Evolutionary conservation across 2,888 invertebrate genomes (phyloP), one percentile per base, ranked within the genome.

Genomic region (Lamproptera curius): DNA sequence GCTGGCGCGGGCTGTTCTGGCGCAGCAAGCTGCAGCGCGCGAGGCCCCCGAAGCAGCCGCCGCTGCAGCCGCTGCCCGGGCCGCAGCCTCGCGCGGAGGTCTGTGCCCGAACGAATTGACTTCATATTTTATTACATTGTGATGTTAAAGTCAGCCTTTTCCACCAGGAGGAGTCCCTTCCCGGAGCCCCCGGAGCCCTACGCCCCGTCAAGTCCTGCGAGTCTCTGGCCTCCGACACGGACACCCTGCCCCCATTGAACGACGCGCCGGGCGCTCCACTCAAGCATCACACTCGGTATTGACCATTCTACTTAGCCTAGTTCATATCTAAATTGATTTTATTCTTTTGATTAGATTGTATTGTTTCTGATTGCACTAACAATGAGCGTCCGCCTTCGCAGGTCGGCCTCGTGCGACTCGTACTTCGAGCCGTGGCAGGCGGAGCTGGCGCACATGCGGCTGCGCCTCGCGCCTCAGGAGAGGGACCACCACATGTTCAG

Each of bases 351-450:
- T n/a, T n/a, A n/a, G n/a, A n/a, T n/a, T n/a, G n/a, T n/a, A n/a
- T n/a, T n/a, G n/a, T n/a, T n/a, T n/a, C n/a, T n/a, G n/a, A n/a
- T n/a, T n/a, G n/a, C n/a, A n/a, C n/a, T n/a, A n/a, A n/a, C n/a
- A n/a, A n/a, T n/a, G n/a, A n/a, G n/a, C n/a, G n/a, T n/a, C n/a
- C n/a, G n/a, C n/a, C n/a, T n/a, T n/a, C n/a, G 8, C 56, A 90
- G 93, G 39, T 96, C 96, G 0, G 95, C 96, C 0, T 96, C 96
- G 0, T 97, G 97, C 76, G 97, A 97, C 76, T 97, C 97, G 0
- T 97, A 97, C 82, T 97, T 97, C 83, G 96, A 97, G 88, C 92
- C 89, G 61, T 91, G 89, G 89, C 92, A 83, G 89, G 93, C 77
- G 16, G 96, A 96, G 77, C 85, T 96, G 42, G 95, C 95, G n/a